A percentile compares a stretch with the other conserved stretches of the same genome.
phyloP scores from a whole-genome alignment of 1,140 invertebrate genomes.

The Drosophila varians region DNA sequence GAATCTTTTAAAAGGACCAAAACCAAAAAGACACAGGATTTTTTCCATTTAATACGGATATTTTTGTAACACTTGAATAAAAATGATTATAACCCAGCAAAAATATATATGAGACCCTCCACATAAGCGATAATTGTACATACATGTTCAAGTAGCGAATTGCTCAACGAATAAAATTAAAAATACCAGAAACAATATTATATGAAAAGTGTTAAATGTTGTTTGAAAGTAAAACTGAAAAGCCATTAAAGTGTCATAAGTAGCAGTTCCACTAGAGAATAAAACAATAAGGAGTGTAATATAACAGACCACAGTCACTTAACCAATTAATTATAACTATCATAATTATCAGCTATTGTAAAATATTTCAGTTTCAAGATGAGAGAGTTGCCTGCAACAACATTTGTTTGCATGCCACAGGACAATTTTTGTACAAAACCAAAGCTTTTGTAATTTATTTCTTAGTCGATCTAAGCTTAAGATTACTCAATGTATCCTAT shows the following conservation, averaged over 20 bases:
- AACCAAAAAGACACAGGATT: slow-evolving; percentile 13
- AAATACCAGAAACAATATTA: slow-evolving; percentile 25
- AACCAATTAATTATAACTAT: slow-evolving; percentile 15
- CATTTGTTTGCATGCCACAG: slow-evolving; percentile 13
- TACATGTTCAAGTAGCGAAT: slow-evolving; percentile 61
- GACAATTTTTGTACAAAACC: slow-evolving; percentile 71
- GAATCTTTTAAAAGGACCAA: slow-evolving; percentile 72
- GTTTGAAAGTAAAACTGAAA: slow-evolving; percentile 40
- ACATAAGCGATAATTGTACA: slow-evolving; percentile 60
- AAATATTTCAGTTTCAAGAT: slow-evolving; percentile 49
- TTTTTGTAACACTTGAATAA: slow-evolving; percentile 49
- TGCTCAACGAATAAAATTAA: slow-evolving; percentile 43
- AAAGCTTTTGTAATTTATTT: slow-evolving; percentile 81
- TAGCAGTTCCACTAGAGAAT: slow-evolving; percentile 27
- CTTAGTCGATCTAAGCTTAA: slow-evolving; percentile 61
- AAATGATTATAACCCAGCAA: slow-evolving; percentile 12
- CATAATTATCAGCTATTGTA: slow-evolving; percentile 60
- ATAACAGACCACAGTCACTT: slow-evolving; percentile 36
- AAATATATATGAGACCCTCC: slow-evolving; percentile 51
- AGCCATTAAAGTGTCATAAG: slow-evolving; percentile 21
- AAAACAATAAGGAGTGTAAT: slow-evolving; percentile 33
- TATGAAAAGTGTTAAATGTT: slow-evolving; percentile 70
- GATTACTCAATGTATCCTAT: slow-evolving; percentile 35
- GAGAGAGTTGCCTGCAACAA: slow-evolving; percentile 13
- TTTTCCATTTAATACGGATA: slow-evolving; percentile 44